Percentiles rank a stretch among this genome's conserved stretches.
These are phyloP conservation scores for Caloenas nicobarica DNA, from an alignment of 2,113 vertebrate genomes.

Conservation along the genomic window DNA sequence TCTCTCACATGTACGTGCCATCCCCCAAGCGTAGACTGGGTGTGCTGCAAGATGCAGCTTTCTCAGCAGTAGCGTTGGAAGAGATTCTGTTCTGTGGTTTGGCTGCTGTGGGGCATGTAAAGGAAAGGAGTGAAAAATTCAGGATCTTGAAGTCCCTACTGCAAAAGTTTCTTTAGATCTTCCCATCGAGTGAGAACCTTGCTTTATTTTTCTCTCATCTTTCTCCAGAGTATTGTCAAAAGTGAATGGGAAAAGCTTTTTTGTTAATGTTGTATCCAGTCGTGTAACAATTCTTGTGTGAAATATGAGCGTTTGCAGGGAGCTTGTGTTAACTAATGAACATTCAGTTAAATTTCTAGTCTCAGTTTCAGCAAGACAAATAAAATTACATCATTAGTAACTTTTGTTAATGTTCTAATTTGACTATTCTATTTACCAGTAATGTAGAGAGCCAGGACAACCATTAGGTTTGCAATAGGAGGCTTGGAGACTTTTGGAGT, in stretches of 20 bases:
- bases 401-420: neutral
- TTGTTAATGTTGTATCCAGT: neutral
- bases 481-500: neutral
- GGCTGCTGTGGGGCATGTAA: neutral
- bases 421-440: neutral
- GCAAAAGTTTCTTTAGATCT: slow-evolving; percentile 8
- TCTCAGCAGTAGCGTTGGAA: neutral
- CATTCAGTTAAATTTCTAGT: slow-evolving; percentile 9
- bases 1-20: neutral
- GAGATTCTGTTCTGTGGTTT: slow-evolving; percentile 8
- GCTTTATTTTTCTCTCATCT: neutral
- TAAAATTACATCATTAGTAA: neutral
- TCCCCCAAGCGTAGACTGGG: neutral
- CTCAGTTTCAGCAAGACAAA: slow-evolving; percentile 10
- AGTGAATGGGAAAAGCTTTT: slow-evolving; percentile 16
- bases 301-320: slow-evolving; percentile 7
- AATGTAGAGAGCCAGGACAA: neutral
- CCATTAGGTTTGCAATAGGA: neutral
- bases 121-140: neutral
- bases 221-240: neutral
- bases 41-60: neutral
- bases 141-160: neutral
- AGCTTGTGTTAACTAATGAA: neutral
- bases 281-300: neutral
- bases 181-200: neutral